Evolutionary conservation across 2,888 invertebrate genomes (phyloP).

Genomic region (Sicus ferrugineus): DNA sequence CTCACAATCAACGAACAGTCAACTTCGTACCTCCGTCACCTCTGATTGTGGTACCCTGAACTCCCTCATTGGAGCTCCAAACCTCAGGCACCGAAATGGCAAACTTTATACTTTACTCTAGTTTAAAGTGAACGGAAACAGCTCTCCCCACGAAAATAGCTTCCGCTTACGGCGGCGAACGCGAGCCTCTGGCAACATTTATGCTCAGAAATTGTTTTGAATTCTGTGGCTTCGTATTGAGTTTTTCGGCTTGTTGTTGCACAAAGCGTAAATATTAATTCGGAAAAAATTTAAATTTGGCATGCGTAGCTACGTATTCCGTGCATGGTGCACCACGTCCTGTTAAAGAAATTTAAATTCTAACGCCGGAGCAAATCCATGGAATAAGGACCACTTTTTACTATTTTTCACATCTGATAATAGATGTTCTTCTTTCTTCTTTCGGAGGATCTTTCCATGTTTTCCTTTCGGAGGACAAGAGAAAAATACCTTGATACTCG

Average conservation of each 20-base stretch:
- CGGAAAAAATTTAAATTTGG: not conserved
- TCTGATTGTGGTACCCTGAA: not conserved
- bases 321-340: too few relatives aligned
- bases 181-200: slow-evolving; percentile 13
- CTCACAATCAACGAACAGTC: slow-evolving; percentile 9
- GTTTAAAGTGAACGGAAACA: too few relatives aligned
- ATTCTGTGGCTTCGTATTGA: slow-evolving; percentile 14
- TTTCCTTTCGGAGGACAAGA: not conserved
- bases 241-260: slow-evolving; percentile 5
- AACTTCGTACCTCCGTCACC: not conserved
- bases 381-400: not conserved
- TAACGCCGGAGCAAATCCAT: not conserved
- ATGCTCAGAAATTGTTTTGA: slow-evolving; percentile 16
- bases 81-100: too few relatives aligned
- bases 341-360: too few relatives aligned
- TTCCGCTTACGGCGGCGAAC: not conserved
- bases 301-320: too few relatives aligned
- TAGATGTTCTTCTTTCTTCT: not conserved
- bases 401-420: not conserved
- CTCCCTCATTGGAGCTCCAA: not conserved
- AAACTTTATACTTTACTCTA: too few relatives aligned
- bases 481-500: too few relatives aligned
- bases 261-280: not conserved
- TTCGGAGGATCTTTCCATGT: not conserved
- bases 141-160: not conserved